Conservation (phyloP, 2,113 vertebrate genomes). For the Syngnathus typhle region DNA sequence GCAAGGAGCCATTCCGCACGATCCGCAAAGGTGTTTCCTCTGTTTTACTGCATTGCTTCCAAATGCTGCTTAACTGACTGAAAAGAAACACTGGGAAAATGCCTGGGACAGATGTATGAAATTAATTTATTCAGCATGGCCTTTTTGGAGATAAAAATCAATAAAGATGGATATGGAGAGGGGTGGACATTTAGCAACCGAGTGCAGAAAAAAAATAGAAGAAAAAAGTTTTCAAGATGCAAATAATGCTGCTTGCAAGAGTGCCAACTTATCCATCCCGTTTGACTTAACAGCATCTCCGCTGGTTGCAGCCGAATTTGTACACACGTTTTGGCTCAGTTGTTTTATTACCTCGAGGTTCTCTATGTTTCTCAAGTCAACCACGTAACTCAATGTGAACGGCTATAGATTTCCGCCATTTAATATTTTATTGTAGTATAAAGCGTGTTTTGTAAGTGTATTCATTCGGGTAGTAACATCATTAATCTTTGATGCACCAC, state of each 20-base stretch:
- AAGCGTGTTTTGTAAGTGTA: constrained; percentile 53
- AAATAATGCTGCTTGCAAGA: background rate
- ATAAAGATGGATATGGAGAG: background rate
- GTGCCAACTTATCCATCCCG: background rate
- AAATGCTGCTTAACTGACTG: constrained; percentile 5
- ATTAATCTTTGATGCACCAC: constrained; percentile 60
- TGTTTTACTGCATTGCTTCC: constrained; percentile 6
- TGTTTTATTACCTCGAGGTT: constrained; percentile 6
- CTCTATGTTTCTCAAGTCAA: constrained; percentile 33
- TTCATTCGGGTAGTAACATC: constrained; percentile 45
- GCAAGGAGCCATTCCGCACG: constrained; percentile 22
- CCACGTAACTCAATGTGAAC: constrained; percentile 23
- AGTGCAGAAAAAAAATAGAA: too few relatives aligned
- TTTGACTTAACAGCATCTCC: background rate
- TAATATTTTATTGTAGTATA: constrained; percentile 58
- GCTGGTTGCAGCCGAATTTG: background rate
- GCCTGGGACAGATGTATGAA: background rate
- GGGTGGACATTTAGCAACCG: background rate
- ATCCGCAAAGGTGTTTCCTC: constrained; percentile 29
- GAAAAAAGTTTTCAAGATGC: background rate
- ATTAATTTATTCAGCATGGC: background rate
- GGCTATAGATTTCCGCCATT: constrained; percentile 38
- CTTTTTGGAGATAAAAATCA: background rate
- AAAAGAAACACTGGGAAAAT: background rate
- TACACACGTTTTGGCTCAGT: background rate